phyloP scores from a whole-genome alignment of 1,140 invertebrate species.

The Cydia splendana region DNA sequence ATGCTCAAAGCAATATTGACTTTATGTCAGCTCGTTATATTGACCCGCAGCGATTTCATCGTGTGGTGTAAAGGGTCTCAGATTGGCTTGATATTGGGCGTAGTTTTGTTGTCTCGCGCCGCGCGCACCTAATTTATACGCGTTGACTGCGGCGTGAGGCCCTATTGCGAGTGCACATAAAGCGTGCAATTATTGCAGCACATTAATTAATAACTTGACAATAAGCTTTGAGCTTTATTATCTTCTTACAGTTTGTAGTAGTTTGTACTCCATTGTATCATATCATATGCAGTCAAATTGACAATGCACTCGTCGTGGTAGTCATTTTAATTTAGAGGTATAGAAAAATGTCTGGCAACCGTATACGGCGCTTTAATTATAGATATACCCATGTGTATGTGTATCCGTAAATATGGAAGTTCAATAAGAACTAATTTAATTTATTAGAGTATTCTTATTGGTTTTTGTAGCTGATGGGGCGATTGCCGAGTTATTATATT shows the following conservation, averaged over 20 bases:
- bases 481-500: no score
- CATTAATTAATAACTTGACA: not conserved
- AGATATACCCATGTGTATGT: no score
- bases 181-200: not conserved
- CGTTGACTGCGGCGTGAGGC: conserved; percentile 63
- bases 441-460: no score
- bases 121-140: conserved; percentile 73
- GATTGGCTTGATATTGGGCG: conserved; percentile 66
- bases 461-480: no score
- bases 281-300: no score
- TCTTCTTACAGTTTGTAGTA: not conserved
- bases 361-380: no score
- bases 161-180: conserved; percentile 52
- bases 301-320: no score
- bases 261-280: not conserved
- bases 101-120: conserved; percentile 64
- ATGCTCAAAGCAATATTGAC: no score
- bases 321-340: no score
- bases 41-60: conserved; percentile 34
- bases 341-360: no score
- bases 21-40: not conserved
- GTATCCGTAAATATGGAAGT: no score
- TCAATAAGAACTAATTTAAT: no score
- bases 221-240: not conserved
- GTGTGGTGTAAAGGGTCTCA: conserved; percentile 55